Conservation (phyloP, 2,888 invertebrate genomes). For the Trissonchulus latispiculum region DNA sequence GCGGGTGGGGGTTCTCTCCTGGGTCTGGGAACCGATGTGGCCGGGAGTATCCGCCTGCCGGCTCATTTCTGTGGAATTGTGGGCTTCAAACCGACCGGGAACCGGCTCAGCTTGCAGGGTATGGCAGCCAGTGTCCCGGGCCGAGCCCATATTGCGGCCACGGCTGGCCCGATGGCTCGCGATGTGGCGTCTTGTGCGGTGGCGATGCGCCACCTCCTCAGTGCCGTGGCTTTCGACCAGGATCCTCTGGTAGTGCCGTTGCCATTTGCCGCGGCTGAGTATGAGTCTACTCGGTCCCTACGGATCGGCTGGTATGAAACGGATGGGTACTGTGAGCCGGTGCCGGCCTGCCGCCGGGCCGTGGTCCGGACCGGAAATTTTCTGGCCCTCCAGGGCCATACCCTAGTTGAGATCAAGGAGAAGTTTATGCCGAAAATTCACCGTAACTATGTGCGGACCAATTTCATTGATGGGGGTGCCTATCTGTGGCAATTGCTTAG, state of each 20-base stretch:
- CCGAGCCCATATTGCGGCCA: not conserved
- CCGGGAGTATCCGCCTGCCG: constrained; percentile 50
- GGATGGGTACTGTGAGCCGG: no score
- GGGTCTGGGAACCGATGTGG: constrained; percentile 49
- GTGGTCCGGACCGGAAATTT: not conserved
- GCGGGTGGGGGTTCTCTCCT: constrained; percentile 47
- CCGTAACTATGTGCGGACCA: not conserved
- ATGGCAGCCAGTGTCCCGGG: not conserved
- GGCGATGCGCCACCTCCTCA: no score
- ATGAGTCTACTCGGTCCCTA: no score
- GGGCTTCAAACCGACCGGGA: constrained; percentile 45
- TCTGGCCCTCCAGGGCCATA: not conserved
- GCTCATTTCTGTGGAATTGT: constrained; percentile 49
- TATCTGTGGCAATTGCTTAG: not conserved
- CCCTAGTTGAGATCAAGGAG: not conserved
- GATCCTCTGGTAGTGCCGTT: no score
- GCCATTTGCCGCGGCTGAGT: no score
- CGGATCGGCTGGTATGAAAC: no score
- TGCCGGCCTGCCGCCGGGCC: not conserved
- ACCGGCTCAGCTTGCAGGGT: constrained; percentile 40
- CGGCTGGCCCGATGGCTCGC: constrained; percentile 42
- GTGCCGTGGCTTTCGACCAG: no score
- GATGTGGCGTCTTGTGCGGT: constrained; percentile 39
- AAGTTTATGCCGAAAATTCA: not conserved
- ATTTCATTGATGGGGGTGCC: not conserved